A percentile compares a stretch with the other conserved stretches of the same genome.
Evolutionary conservation across 35 echinoderm and acorn worm genomes (phyloP).

Genomic region (Lytechinus variegatus): DNA sequence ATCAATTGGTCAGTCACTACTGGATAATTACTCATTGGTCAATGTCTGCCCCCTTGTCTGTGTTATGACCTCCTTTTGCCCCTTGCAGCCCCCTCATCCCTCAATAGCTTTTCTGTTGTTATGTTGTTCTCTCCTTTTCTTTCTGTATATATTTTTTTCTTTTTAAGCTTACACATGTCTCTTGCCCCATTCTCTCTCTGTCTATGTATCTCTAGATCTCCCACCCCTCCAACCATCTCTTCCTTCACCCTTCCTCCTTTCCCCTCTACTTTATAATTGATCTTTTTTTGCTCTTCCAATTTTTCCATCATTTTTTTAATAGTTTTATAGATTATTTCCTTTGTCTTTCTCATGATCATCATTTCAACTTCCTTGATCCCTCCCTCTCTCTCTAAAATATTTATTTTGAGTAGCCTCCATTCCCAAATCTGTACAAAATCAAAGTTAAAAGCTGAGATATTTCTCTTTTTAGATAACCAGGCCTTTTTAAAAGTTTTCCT

Average conservation of each 20-base stretch:
- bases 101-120: not conserved
- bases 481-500: too few relatives aligned
- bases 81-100: not conserved
- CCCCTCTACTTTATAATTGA: not conserved
- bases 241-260: not conserved
- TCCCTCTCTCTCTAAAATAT: too few relatives aligned
- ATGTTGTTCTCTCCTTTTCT: not conserved
- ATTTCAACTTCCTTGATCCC: too few relatives aligned
- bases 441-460: too few relatives aligned
- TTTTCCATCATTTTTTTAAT: not conserved
- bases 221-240: not conserved
- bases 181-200: not conserved
- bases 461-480: too few relatives aligned
- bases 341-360: too few relatives aligned
- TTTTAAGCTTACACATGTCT: not conserved
- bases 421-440: too few relatives aligned
- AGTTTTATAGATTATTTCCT: not conserved
- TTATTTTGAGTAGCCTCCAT: too few relatives aligned
- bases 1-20: not conserved
- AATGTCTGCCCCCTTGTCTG: not conserved
- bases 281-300: not conserved
- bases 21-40: not conserved
- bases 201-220: not conserved
- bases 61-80: not conserved
- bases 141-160: not conserved